Base-by-base conservation (phyloP, 2,797 vertebrate species). In the Oryzias sinensis region DNA sequence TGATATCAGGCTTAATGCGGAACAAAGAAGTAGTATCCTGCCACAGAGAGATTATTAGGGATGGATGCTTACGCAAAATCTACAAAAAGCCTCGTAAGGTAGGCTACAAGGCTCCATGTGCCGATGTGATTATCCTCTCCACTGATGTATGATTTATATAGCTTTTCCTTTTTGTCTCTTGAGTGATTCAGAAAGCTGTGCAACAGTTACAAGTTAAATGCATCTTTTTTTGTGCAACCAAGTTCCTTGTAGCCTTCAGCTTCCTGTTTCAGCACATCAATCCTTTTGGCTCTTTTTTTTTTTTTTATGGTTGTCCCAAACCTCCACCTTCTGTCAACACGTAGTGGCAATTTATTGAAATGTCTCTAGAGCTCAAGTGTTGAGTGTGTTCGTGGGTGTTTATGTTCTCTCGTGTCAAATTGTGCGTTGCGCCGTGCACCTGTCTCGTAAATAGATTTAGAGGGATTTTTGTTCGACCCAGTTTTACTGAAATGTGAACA, bases 1-100 rank as follows among this genome's bases (percentile, higher is more conserved):
- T 49, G 49, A 42, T 49, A 47, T 69, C 45, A 24, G 56, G n/a
- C 17, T 77, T 72, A 52, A 80, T 68, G 49, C n/a, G 27, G 16
- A 42, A 50, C 41, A 65, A 65, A 70, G 55, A 42, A 18, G 47
- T 60, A 13, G 29, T 17, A 55, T 72, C 16, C 37, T 47, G 56
- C 17, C 49, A 49, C 11, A 29, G 40, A 66, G 59, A 45, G 49
- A 68, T 68, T 64, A 65, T 62, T 50, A 51, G 24, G 25, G 49
- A 59, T 37, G 13, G 42, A 20, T 11, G 40, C 33, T 14, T 43
- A 16, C 14, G 3, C 42, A 1, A 25, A 6, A 61, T 62, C 67
- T 70, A 40, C 56, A 65, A 56, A 50, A 61, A 53, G 48, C 47
- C 17, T 49, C 14, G 53, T 11, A 22, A 24, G 20, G 14, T 41